phyloP scores from a whole-genome alignment of 2,113 vertebrate species.

The Neopipo cinnamomea region DNA sequence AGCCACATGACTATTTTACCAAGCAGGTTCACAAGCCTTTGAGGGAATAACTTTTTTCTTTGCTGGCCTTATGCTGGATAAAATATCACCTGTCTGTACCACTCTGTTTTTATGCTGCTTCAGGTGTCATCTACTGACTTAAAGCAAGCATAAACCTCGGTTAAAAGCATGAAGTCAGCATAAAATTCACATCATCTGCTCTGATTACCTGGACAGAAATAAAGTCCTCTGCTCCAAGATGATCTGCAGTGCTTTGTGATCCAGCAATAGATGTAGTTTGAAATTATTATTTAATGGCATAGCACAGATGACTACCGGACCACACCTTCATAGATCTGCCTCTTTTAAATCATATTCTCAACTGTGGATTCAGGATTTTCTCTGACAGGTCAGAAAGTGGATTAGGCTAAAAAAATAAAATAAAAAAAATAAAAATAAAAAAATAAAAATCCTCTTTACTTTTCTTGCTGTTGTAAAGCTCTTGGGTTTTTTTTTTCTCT shows the following conservation, averaged over 20 bases:
- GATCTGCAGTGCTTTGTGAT: not conserved
- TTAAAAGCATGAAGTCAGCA: constrained; percentile 29
- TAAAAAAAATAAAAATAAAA: not conserved
- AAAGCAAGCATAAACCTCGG: constrained; percentile 20
- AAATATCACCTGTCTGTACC: constrained; percentile 13
- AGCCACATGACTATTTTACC: not conserved
- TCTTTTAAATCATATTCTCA: not conserved
- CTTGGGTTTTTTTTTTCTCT: not conserved
- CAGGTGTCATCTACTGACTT: not conserved
- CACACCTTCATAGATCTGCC: not conserved
- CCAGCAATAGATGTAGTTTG: not conserved
- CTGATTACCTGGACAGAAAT: constrained; percentile 14
- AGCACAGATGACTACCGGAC: not conserved
- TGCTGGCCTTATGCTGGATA: not conserved
- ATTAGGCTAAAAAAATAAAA: too few species aligned
- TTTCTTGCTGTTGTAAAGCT: not conserved
- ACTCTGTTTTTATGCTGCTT: constrained; percentile 13
- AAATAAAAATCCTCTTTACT: not conserved
- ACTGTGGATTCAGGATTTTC: not conserved
- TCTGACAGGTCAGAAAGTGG: not conserved
- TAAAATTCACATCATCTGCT: constrained; percentile 16
- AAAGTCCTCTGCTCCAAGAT: not conserved
- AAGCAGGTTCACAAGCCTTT: not conserved
- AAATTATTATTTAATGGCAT: constrained; percentile 10
- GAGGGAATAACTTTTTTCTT: not conserved